Evolutionary conservation across 2,888 invertebrate genomes (phyloP), one percentile per base, ranked within the genome.

Genomic region (Pterobdella sp.): DNA sequence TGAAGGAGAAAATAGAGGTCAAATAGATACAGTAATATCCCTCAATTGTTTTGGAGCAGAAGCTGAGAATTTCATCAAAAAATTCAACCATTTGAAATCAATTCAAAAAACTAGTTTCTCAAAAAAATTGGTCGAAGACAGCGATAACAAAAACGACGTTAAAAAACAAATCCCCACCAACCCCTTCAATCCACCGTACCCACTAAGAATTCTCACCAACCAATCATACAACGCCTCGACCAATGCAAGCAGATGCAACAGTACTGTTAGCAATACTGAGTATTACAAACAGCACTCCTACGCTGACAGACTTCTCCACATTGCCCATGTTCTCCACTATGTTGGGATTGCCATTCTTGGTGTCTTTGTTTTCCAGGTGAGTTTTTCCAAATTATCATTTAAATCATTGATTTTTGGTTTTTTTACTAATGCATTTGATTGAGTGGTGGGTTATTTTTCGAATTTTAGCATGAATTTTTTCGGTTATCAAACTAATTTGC

Each of bases 261-360:
- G 26, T 26, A 56, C n/a, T 26, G 42, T 26, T 42, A n/a, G 26
- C 42, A 68, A 1, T 42, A 52, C 18, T 34, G 49, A 52, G 3
- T 72, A 73, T 63, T 72, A 72, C 65, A 70, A 66, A 64, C 73
- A 68, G 31, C 42, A 74, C 36, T 52, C 71, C 4, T 72, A 76
- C 32, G 71, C 76, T 26, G 65, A 73, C 14, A 71, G 72, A n/a
- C 70, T 76, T 18, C 69, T 76, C 26, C 64, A 77, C 56, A 76
- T 77, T 36, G 77, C 77, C 34, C 76, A 77, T 74, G 75, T 75
- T 36, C 75, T 78, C 4, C 78, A 78, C 63, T 78, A 76, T 60
- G 75, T 77, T 65, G 77, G 78, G 64, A 77, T 78, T 35, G 75
- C 75, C 31, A 78, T 78, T 34, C 73, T 78, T 32, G 77, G 75